Percentiles rank a stretch among this genome's conserved stretches.
These are phyloP conservation scores for Philaenus spumarius DNA, from an alignment of 1,140 invertebrate species.

Conservation along the genomic window DNA sequence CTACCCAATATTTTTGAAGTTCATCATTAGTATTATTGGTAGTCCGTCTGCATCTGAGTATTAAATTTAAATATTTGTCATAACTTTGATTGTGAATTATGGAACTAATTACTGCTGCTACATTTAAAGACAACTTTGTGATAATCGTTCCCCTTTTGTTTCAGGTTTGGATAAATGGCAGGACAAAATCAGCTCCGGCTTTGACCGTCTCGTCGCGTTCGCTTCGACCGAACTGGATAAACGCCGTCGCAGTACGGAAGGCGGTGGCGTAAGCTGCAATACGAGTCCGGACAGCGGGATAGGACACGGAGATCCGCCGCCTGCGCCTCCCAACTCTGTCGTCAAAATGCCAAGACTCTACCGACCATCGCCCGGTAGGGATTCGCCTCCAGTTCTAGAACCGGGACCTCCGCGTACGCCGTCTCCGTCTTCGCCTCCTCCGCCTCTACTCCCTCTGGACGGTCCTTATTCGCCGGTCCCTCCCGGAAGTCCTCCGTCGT, in stretches of 20 bases:
- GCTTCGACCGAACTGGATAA: constrained; percentile 79
- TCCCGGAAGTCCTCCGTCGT: constrained; percentile 26
- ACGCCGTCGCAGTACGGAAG: constrained; percentile 66
- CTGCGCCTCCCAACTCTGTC: constrained; percentile 38
- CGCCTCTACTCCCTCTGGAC: constrained; percentile 32
- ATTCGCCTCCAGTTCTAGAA: constrained; percentile 44
- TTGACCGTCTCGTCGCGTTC: constrained; percentile 79
- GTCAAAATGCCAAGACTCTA: constrained; percentile 39
- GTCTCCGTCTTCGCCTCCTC: constrained; percentile 53
- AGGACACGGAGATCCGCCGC: constrained; percentile 57
- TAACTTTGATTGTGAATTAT: too few species aligned
- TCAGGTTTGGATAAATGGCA: constrained; percentile 60
- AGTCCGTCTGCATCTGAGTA: too few species aligned
- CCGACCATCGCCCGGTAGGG: constrained; percentile 35
- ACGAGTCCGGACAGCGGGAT: constrained; percentile 71
- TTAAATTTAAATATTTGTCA: too few species aligned
- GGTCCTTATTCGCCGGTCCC: constrained; percentile 39
- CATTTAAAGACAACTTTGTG: too few species aligned
- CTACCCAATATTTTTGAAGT: too few species aligned
- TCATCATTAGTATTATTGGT: too few species aligned
- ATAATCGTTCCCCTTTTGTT: too few species aligned
- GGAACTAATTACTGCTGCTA: too few species aligned
- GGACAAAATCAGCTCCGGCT: constrained; percentile 76
- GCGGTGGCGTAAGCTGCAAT: constrained; percentile 51
- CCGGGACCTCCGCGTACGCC: constrained; percentile 58